A percentile compares a stretch with the other conserved stretches of the same genome.
These are phyloP conservation scores for Lynx canadensis DNA, from an alignment of 2,113 vertebrate genomes.

Conservation along the genomic window DNA sequence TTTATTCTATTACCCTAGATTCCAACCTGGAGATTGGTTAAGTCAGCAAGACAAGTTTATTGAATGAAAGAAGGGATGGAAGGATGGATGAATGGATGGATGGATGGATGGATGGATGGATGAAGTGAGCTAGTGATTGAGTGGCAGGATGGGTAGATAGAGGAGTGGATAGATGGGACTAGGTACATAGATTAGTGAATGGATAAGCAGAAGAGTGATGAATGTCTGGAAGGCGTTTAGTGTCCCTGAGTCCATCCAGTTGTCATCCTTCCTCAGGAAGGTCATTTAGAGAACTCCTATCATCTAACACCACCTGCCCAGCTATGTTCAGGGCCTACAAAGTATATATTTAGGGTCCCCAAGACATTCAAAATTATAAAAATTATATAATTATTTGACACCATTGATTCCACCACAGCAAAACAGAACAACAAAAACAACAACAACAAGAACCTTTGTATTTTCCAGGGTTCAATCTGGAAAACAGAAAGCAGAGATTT, in stretches of 20 bases:
- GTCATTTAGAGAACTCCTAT: neutral
- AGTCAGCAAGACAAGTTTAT: neutral
- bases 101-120: neutral
- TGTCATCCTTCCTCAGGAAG: neutral
- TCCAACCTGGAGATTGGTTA: neutral
- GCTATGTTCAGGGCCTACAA: too few relatives aligned
- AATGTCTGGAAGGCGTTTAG: accelerated
- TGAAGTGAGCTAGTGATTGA: neutral
- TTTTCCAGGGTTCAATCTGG: neutral
- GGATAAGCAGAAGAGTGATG: too few relatives aligned
- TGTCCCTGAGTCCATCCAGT: neutral
- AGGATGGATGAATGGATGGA: neutral
- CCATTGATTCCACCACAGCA: neutral
- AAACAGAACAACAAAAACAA: neutral
- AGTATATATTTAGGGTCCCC: neutral
- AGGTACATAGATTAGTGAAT: accelerated
- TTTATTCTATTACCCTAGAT: neutral
- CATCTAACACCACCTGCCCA: neutral
- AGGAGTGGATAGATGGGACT: neutral
- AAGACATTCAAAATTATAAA: neutral
- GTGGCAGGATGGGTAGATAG: neutral
- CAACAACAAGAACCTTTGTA: neutral
- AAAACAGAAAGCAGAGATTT: neutral
- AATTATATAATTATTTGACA: neutral
- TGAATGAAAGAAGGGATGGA: neutral